Evolutionary conservation across 2,797 vertebrate species (phyloP).

Genomic region (Notamacropus eugenii): DNA sequence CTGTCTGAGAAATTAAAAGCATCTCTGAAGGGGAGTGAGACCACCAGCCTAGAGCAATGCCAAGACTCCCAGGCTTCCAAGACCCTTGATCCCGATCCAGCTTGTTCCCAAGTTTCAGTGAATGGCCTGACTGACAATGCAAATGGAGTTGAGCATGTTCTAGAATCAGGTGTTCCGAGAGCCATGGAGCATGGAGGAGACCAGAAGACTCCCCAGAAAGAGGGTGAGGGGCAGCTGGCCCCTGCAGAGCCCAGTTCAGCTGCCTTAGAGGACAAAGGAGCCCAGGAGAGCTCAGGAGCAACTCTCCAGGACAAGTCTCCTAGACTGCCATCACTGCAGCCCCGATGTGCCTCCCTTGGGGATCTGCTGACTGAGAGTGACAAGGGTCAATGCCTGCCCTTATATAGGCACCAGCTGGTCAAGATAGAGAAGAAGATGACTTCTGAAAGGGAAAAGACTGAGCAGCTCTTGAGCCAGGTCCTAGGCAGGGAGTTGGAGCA

Average conservation of each 20-base stretch:
- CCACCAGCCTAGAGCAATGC: conserved; percentile 7
- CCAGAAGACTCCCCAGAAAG: conserved; percentile 40
- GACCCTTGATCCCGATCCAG: conserved; percentile 23
- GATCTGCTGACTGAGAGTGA: conserved; percentile 85
- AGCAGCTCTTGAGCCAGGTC: conserved; percentile 88
- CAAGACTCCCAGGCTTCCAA: conserved; percentile 30
- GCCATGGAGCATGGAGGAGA: neutral
- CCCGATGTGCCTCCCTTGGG: conserved; percentile 85
- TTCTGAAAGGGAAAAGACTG: conserved; percentile 89
- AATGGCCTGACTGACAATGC: conserved; percentile 73
- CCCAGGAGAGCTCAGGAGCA: conserved; percentile 23
- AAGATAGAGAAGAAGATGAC: conserved; percentile 90
- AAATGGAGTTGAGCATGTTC: neutral
- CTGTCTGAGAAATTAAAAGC: conserved; percentile 80
- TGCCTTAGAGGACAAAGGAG: conserved; percentile 61
- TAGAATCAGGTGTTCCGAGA: conserved; percentile 47
- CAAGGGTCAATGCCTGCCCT: conserved; percentile 21
- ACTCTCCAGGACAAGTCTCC: conserved; percentile 49
- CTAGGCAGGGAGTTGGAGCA: conserved; percentile 76
- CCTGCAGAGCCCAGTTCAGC: conserved; percentile 43
- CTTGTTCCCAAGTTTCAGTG: conserved; percentile 53
- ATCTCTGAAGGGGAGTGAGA: conserved; percentile 28
- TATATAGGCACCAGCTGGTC: conserved; percentile 77
- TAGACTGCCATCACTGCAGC: conserved; percentile 54
- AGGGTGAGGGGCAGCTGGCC: conserved; percentile 49